Evolutionary conservation across 2,888 invertebrate species (phyloP).

Genomic region (Netelia melanura): DNA sequence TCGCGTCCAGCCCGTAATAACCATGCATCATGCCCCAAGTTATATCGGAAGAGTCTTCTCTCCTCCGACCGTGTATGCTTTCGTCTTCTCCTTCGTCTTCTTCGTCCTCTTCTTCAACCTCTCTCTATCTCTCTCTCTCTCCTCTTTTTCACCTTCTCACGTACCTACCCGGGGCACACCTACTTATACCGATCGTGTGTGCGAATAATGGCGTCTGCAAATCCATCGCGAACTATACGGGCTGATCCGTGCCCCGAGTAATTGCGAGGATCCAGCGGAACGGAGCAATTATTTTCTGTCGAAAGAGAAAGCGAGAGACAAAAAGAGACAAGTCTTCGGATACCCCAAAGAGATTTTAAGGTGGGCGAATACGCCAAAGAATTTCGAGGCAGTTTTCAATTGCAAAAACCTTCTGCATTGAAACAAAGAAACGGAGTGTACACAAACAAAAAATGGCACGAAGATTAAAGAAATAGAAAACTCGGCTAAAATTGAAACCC

Average conservation of each 20-base stretch:
- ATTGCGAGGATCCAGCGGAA: slow-evolving; percentile 70
- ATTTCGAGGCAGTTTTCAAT: too few relatives aligned
- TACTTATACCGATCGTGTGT: slow-evolving; percentile 26
- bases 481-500: background rate
- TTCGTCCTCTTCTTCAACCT: background rate
- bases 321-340: slow-evolving; percentile 8
- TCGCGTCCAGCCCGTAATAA: slow-evolving; percentile 69
- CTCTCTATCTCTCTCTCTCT: background rate
- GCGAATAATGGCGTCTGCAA: slow-evolving; percentile 38
- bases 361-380: too few relatives aligned
- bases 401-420: too few relatives aligned
- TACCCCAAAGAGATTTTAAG: background rate
- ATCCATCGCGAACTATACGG: slow-evolving; percentile 44
- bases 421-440: background rate
- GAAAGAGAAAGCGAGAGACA: slow-evolving; percentile 45
- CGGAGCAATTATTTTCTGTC: slow-evolving; percentile 70
- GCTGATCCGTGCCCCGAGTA: slow-evolving; percentile 68
- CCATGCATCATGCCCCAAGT: slow-evolving; percentile 70
- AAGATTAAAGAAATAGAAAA: background rate
- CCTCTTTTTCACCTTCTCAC: background rate
- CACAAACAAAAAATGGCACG: background rate
- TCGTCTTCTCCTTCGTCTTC: slow-evolving; percentile 4
- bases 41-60: slow-evolving; percentile 63
- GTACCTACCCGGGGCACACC: background rate
- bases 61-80: slow-evolving; percentile 53